Conservation (phyloP, 2,888 invertebrate genomes). For the Coecobrya sp. region DNA sequence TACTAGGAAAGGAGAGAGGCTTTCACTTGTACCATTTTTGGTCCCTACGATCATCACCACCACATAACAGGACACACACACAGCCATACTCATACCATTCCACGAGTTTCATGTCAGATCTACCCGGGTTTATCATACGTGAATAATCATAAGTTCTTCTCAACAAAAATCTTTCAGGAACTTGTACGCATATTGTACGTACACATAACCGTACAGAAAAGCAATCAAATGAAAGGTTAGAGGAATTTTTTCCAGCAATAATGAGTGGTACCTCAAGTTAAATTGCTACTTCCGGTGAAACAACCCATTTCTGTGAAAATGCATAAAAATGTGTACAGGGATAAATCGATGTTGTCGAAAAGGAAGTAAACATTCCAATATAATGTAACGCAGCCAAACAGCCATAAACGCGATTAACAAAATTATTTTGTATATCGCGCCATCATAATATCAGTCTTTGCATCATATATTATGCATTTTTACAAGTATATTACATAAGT, state of each 20-base stretch:
- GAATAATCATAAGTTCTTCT: slow-evolving; percentile 20
- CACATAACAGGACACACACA: background rate
- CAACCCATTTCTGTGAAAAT: no score
- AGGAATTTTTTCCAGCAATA: background rate
- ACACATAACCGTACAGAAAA: background rate
- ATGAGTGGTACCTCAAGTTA: background rate
- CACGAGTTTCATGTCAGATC: background rate
- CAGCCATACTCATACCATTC: background rate
- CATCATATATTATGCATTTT: no score
- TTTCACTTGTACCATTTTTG: slow-evolving; percentile 6
- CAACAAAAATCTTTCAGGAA: background rate
- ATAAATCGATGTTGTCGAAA: no score
- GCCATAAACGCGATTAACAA: no score
- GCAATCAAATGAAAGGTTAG: background rate
- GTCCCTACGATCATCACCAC: background rate
- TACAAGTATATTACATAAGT: no score
- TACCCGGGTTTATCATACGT: slow-evolving; percentile 13
- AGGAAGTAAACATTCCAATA: no score
- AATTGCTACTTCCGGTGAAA: no score
- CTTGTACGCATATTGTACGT: background rate
- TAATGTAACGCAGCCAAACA: no score
- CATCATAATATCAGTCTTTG: no score
- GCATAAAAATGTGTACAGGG: no score
- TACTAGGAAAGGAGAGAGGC: background rate
- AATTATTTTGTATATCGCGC: no score